A percentile compares a stretch with the other conserved stretches of the same genome.
Conservation (phyloP, 2,797 vertebrate species). For the Oreochromis mossambicus region DNA sequence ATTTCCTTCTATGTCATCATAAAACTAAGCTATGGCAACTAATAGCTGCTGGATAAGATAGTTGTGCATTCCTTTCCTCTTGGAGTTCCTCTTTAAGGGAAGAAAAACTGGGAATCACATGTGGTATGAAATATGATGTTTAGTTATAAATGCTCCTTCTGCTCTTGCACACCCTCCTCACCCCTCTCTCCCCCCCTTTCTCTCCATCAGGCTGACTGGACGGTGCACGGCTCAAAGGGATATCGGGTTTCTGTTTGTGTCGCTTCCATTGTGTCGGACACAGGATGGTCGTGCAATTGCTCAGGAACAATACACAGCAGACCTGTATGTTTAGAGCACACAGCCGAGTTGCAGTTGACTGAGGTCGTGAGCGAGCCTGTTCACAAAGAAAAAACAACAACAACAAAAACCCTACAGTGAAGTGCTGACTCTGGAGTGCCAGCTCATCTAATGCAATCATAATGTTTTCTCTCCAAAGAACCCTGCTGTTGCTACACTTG, state of each 20-base stretch:
- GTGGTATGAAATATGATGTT: constrained; percentile 1
- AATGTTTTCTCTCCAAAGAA: constrained; percentile 25
- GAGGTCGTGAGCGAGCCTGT: background rate
- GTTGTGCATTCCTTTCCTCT: constrained; percentile 47
- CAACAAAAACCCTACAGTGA: background rate
- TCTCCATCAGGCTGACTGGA: constrained; percentile 13
- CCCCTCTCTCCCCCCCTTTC: background rate
- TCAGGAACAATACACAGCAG: constrained; percentile 41
- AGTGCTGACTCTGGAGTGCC: constrained; percentile 25
- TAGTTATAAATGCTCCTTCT: background rate
- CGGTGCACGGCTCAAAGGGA: constrained; percentile 19
- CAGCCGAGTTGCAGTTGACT: background rate
- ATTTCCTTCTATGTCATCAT: constrained; percentile 35
- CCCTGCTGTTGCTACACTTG: constrained; percentile 16
- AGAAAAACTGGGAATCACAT: background rate
- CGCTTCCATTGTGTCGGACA: constrained; percentile 45
- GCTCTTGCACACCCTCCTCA: background rate
- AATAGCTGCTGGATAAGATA: constrained; percentile 46
- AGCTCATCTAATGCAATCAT: constrained; percentile 35
- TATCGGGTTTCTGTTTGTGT: constrained; percentile 57
- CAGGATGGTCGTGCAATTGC: constrained; percentile 25
- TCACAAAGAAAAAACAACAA: background rate
- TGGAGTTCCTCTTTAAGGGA: background rate
- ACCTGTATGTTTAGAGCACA: constrained; percentile 6
- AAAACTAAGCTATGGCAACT: constrained; percentile 41